Base-by-base conservation (phyloP, 2,797 vertebrate species). In the Thamnophis elegans region DNA sequence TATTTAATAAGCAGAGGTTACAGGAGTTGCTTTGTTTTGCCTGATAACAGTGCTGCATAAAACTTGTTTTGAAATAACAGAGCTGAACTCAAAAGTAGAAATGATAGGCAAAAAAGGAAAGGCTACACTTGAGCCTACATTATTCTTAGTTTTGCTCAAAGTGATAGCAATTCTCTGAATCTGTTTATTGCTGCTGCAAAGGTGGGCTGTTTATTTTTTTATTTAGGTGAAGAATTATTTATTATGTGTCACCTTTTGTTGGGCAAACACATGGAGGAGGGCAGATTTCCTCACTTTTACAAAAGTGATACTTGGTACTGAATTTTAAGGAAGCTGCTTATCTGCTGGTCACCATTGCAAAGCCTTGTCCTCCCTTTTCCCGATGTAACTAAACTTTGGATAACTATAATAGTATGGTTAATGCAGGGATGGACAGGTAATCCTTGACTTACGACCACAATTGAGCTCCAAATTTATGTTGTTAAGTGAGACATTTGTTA, bases 151-250 rank as follows among this genome's bases (percentile, higher is more conserved):
- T 65, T 92, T 92, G 59, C 32, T 68, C 4, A 26, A n/a, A 16
- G 13, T 51, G 60, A 36, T 26, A 60, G 54, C 32, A 28, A 28
- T 59, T 89, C 22, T 85, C 42, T 82, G 42, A 47, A 54, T 42
- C 36, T 68, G 10, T 13, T 20, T 25, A 55, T 91, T 47, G 60
- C 51, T 78, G 9, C 5, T 91, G 20, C 65, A 26, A 88, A 54
- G 25, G n/a, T 88, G n/a, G 87, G 26, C 32, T 14, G 18, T 59
- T 90, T 26, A 8, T 42, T 93, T 93, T 93, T 93, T 42, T 25
- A 11, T 82, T 42, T 42, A 6, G 1, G 12, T 62, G 82, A 11
- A 4, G 58, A 32, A 62, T 53, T 82, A 65, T 59, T 11, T 82
- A 65, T 59, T 11, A 59, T 54, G 1, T 86, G 28, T 22, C n/a